A percentile compares a stretch with the other conserved stretches of the same genome.
phyloP scores from a whole-genome alignment of 2,888 invertebrate genomes.

The Apamea sordens region DNA sequence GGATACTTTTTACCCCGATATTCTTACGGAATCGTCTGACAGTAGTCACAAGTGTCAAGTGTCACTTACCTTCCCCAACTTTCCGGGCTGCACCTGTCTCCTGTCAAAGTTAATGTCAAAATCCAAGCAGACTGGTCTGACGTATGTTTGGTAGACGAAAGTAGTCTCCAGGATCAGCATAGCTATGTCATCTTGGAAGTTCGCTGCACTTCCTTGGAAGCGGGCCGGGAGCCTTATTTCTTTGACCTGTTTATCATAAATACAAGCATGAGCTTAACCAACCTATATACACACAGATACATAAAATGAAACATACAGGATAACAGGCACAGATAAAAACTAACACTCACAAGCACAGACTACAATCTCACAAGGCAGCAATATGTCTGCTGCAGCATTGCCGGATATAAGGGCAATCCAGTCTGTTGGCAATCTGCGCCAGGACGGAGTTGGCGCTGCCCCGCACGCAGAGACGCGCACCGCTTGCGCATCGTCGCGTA shows the following conservation, averaged over 20 bases:
- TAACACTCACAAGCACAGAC: too few relatives aligned
- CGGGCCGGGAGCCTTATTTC: constrained; percentile 83
- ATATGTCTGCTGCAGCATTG: too few relatives aligned
- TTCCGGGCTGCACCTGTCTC: constrained; percentile 53
- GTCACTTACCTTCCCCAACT: constrained; percentile 64
- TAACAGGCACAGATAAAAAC: too few relatives aligned
- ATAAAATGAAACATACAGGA: too few relatives aligned
- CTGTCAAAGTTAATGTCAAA: constrained; percentile 68
- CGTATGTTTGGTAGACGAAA: constrained; percentile 78
- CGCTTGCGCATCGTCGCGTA: too few relatives aligned
- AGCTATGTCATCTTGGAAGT: constrained; percentile 91
- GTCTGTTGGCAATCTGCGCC: too few relatives aligned
- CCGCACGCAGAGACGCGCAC: too few relatives aligned
- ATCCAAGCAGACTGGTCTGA: constrained; percentile 89
- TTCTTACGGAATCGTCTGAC: not conserved
- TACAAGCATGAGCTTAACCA: not conserved
- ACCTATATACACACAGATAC: too few relatives aligned
- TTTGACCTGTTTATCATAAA: constrained; percentile 71
- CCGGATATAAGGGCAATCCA: too few relatives aligned
- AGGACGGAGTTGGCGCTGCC: too few relatives aligned
- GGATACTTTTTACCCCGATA: too few relatives aligned
- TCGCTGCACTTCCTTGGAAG: constrained; percentile 87
- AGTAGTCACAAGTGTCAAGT: not conserved
- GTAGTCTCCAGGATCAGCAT: constrained; percentile 82
- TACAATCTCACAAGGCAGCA: too few relatives aligned